Percentiles rank a stretch among this genome's conserved stretches.
Evolutionary conservation across 64 coral and sea anemone genomes (phyloP).

Genomic region (Dendronephthya gigantea): DNA sequence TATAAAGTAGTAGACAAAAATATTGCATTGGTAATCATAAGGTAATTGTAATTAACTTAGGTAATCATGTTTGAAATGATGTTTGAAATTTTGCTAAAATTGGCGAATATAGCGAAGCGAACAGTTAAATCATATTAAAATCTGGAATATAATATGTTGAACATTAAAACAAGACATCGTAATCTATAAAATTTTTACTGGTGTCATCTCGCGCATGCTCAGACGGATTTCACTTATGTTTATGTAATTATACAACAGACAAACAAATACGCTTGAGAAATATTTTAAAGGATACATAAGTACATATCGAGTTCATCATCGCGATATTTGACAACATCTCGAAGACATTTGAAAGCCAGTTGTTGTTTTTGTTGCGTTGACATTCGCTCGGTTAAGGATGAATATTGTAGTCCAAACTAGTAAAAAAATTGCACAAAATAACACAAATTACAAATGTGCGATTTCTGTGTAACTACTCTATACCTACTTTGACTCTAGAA

Average conservation of each 20-base stretch:
- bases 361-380: constrained; percentile 74
- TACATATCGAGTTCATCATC: not conserved
- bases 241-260: not conserved
- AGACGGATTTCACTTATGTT: too few species aligned
- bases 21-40: not conserved
- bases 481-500: too few species aligned
- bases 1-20: not conserved
- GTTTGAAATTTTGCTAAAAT: too few species aligned
- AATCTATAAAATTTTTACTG: too few species aligned
- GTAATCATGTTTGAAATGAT: too few species aligned
- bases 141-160: too few species aligned
- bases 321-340: not conserved
- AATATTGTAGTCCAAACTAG: constrained; percentile 51
- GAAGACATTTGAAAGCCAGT: constrained; percentile 63
- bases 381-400: constrained; percentile 40
- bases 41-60: not conserved
- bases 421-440: not conserved
- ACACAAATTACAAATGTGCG: too few species aligned
- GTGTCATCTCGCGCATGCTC: too few species aligned
- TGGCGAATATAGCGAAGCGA: too few species aligned
- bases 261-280: not conserved
- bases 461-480: too few species aligned
- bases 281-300: not conserved
- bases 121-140: too few species aligned
- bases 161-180: too few species aligned